Evolutionary conservation across 2,797 vertebrate genomes (phyloP), one percentile per base, ranked within the genome.

Genomic region (Eupleurogrammus muticus): DNA sequence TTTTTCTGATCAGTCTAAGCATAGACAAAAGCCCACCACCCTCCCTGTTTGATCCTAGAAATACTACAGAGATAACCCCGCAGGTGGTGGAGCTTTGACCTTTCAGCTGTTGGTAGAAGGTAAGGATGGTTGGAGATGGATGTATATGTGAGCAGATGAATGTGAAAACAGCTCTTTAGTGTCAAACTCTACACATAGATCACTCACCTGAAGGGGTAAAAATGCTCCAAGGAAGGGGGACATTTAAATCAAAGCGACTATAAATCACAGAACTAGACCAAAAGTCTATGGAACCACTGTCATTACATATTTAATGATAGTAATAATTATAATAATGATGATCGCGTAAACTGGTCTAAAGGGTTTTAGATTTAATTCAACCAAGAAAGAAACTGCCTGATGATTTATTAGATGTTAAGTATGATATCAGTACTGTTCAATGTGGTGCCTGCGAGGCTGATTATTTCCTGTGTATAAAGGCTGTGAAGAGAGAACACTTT

Each of bases 381-480:
- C 5, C 28, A 28, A 58, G 5, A 57, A 24, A 24, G 17, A 54
- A 62, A 70, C 49, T 17, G 53, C 50, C 38, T n/a, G n/a, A 21
- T 66, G 14, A 4, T 34, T 34, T 50, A 52, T 12, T 47, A 59
- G 32, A 61, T 50, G 17, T 35, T n/a, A n/a, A n/a, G 36, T 23
- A 24, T 28, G 2, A 34, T 59, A 57, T 54, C 57, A 28, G 28
- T 28, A 16, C 23, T 32, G 52, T 35, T 53, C 34, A 51, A 40
- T 17, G 51, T 48, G 67, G 51, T 53, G 52, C 57, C 70, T 59
- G 11, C 14, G 34, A 69, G 66, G 48, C 46, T 14, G 68, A 77
- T 46, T 17, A 56, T 73, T 64, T 75, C 50, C 59, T 80, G 28
- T 28, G 28, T 28, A 6, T 77, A 14, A 36, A 17, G 50, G 56